Base-by-base conservation (phyloP, 2,888 invertebrate genomes). In the Aspidiotus destructor region DNA sequence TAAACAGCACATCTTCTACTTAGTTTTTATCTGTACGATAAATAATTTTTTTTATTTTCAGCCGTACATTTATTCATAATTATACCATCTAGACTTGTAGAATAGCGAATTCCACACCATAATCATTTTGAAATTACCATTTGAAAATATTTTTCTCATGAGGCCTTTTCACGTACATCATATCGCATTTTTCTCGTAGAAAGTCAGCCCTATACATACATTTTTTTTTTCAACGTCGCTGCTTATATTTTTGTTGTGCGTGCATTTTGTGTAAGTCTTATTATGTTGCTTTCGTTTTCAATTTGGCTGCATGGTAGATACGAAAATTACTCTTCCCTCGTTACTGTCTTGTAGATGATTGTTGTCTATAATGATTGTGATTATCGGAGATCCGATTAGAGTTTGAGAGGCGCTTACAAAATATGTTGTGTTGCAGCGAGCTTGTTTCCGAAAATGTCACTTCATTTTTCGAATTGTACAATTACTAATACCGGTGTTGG, bases 1-100 rank as follows among this genome's bases (percentile, higher is more conserved):
- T 55, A 55, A 58, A 65, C 67, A 67, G 67, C 67, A 67, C 67
- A 67, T 67, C 67, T 67, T 67, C 67, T 28, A 28, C 28, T 28
- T 28, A 28, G 28, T 28, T 28, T 28, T 28, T 28, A 28, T 28
- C 28, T 28, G 28, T 28, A 28, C 28, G 28, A 28, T 28, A 28
- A 28, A 28, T 28, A 28, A 28, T 28, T 28, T 28, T 28, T 28
- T 28, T 28, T 28, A 28, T 28, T 28, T 28, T 28, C 28, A 28
- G 28, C 28, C 28, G 5, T 28, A 28, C 28, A 28, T 28, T 28
- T 28, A 28, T 28, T 28, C 28, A 28, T 28, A 28, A 28, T 28
- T 28, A 28, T 28, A 28, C 28, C 28, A 28, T 28, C 2, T n/a
- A n/a, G n/a, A n/a, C n/a, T n/a, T n/a, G n/a, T n/a, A n/a, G n/a